Base-by-base conservation (phyloP, 2,797 vertebrate species). In the Pampus argenteus region DNA sequence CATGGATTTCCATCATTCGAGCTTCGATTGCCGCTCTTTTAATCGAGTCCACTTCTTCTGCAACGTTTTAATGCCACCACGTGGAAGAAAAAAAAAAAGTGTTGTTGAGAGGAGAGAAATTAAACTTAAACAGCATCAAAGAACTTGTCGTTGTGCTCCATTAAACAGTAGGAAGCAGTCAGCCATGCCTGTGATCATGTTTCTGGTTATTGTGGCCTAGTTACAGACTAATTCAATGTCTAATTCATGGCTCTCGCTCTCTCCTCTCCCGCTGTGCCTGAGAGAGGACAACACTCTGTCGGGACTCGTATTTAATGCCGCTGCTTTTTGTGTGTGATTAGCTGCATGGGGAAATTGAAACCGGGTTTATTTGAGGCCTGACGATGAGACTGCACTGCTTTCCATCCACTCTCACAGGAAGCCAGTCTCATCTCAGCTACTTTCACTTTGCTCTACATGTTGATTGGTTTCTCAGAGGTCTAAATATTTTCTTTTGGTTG, bases 191-290 rank as follows among this genome's bases (percentile, higher is more conserved):
- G 28, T 48, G 56, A 38, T 25, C 34, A 9, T 29, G 65, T 42
- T 48, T 67, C 66, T 78, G 78, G 10, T 78, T 66, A 9, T 64
- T 47, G 75, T 89, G 86, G 77, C 80, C 86, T 83, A 85, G 29
- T 86, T 87, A 76, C 79, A 67, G 72, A 54, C 60, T 18, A 44
- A 7, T 40, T 22, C 50, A 9, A 85, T 86, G 64, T 60, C 66
- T 85, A 74, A 84, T 88, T 84, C 76, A 85, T 77, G 58, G 40
- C 50, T 25, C 47, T 44, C 60, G 56, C 31, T 10, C 31, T 42
- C 64, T 70, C 66, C 42, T 55, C 52, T 36, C 40, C 44, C 5
- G 0, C 66, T 48, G 52, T 49, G 68, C 48, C 61, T 17, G 45
- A 64, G 54, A 31, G 69, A 31, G 15, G 18, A 48, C 9, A 7